Evolutionary conservation across 2,888 invertebrate species (phyloP).

Genomic region (Campoletis raptor): DNA sequence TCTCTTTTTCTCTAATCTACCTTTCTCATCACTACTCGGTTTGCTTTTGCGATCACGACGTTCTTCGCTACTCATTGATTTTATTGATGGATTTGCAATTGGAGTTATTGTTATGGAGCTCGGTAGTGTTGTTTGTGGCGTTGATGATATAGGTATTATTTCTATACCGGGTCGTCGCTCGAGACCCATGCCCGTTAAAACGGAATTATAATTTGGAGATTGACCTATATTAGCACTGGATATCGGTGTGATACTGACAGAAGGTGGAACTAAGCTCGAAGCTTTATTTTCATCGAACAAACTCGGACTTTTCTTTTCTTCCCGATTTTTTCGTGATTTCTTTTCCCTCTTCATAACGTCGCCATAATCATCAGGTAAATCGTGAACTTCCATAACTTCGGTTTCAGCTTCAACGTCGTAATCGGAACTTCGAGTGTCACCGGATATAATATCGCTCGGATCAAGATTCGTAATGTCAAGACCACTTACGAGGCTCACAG

Average conservation of each 20-base stretch:
- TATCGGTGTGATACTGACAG: constrained; percentile 89
- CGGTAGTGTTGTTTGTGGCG: constrained; percentile 88
- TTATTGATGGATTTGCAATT: constrained; percentile 87
- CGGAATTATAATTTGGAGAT: constrained; percentile 86
- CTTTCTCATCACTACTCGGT: constrained; percentile 83
- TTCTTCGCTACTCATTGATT: constrained; percentile 82
- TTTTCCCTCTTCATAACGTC: constrained; percentile 87
- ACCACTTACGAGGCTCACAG: constrained; percentile 76
- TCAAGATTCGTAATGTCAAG: constrained; percentile 89
- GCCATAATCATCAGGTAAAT: constrained; percentile 87
- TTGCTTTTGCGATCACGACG: constrained; percentile 85
- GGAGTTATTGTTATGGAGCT: constrained; percentile 96
- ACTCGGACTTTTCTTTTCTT: constrained; percentile 85
- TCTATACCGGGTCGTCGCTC: constrained; percentile 93
- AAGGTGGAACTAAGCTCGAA: constrained; percentile 86
- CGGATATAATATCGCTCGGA: constrained; percentile 86
- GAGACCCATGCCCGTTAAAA: constrained; percentile 87
- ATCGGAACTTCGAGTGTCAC: constrained; percentile 86
- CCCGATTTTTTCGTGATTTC: constrained; percentile 87
- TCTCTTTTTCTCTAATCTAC: constrained; percentile 88
- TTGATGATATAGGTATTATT: constrained; percentile 91
- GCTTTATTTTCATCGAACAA: constrained; percentile 87
- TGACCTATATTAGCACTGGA: constrained; percentile 79
- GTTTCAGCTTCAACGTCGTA: constrained; percentile 86
- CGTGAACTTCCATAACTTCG: constrained; percentile 86